Conservation (phyloP, 2,888 invertebrate species). For the Ormyrus labotus region DNA sequence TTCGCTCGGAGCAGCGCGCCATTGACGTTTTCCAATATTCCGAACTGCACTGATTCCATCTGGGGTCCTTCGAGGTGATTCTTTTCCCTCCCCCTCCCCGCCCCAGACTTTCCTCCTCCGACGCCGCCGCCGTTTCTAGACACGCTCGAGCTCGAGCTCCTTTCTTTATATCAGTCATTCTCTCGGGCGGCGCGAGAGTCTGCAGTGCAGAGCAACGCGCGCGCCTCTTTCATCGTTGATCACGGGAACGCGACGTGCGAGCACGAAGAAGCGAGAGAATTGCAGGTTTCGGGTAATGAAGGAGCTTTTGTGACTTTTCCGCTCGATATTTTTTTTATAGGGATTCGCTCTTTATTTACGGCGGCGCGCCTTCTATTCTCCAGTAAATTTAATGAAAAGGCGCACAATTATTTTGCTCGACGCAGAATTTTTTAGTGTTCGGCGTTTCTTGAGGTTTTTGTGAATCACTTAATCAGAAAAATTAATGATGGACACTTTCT, state of each 20-base stretch:
- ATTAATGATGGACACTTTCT: too few relatives aligned
- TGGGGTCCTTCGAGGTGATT: conserved; percentile 57
- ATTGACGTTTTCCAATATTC: conserved; percentile 73
- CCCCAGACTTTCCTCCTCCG: conserved; percentile 12
- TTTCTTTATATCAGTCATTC: conserved; percentile 52
- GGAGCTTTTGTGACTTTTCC: conserved; percentile 51
- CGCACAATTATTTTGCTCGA: too few relatives aligned
- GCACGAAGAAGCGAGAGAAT: conserved; percentile 34
- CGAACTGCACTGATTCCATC: conserved; percentile 73
- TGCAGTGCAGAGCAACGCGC: neutral
- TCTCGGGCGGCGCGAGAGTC: neutral
- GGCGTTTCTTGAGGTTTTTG: too few relatives aligned
- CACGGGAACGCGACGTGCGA: conserved; percentile 17
- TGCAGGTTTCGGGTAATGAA: conserved; percentile 49
- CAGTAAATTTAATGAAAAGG: neutral
- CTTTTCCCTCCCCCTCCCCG: conserved; percentile 26
- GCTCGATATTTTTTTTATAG: conserved; percentile 24
- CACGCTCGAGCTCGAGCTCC: conserved; percentile 7
- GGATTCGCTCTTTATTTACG: too few relatives aligned
- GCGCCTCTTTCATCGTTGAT: conserved; percentile 39
- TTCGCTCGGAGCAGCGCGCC: conserved; percentile 53
- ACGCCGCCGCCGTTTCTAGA: conserved; percentile 32
- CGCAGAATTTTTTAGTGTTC: too few relatives aligned
- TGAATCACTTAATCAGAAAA: too few relatives aligned
- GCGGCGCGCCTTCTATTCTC: neutral